Percentiles rank a stretch among this genome's conserved stretches.
These are phyloP conservation scores for Capitella teleta DNA, from an alignment of 1,140 invertebrate species.

Conservation along the genomic window DNA sequence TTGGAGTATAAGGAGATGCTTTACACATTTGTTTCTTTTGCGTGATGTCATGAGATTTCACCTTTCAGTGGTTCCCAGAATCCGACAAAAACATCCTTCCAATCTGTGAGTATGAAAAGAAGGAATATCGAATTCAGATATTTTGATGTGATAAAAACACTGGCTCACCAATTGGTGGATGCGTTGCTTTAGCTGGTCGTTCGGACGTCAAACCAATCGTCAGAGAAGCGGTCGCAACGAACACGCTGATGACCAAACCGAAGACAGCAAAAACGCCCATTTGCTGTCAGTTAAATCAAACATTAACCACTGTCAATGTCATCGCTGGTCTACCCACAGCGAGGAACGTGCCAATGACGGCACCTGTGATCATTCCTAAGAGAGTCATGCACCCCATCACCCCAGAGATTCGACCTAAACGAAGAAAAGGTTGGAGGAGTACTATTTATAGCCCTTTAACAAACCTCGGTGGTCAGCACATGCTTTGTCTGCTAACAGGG, in stretches of 20 bases:
- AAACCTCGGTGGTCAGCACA: too few species aligned
- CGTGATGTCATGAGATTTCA: slow-evolving; percentile 8
- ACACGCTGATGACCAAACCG: not conserved
- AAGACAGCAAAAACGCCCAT: not conserved
- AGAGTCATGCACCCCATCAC: not conserved
- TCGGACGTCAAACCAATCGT: not conserved
- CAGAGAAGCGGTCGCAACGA: not conserved
- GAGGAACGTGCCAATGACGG: not conserved
- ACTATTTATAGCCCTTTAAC: too few species aligned
- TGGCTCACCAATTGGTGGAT: not conserved
- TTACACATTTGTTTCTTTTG: not conserved
- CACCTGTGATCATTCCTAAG: not conserved
- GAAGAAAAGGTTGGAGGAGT: too few species aligned
- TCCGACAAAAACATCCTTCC: slow-evolving; percentile 21
- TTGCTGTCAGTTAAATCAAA: not conserved
- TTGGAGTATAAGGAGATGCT: not conserved
- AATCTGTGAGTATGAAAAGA: slow-evolving; percentile 20
- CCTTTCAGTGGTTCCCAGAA: slow-evolving; percentile 37
- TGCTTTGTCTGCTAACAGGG: too few species aligned
- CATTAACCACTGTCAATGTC: not conserved
- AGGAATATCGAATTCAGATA: not conserved
- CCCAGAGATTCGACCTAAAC: not conserved
- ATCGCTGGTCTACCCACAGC: not conserved
- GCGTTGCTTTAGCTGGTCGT: not conserved
- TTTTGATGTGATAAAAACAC: not conserved